Conservation (phyloP, 2,797 vertebrate genomes). For the Nasua narica region DNA sequence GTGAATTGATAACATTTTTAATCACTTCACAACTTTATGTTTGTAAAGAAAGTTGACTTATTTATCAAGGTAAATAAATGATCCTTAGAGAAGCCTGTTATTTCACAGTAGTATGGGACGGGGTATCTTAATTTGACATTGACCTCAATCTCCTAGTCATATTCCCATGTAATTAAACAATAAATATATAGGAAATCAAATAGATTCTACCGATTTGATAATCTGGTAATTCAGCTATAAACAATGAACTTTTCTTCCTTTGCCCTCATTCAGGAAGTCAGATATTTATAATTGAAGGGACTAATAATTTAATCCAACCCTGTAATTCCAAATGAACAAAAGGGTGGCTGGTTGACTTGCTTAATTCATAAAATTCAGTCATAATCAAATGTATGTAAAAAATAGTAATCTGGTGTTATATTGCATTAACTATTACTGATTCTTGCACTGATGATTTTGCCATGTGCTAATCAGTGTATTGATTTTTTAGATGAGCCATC, state of each 20-base stretch:
- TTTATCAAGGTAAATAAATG: neutral
- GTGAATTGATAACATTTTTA: neutral
- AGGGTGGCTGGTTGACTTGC: neutral
- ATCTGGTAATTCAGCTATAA: neutral
- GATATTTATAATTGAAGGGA: neutral
- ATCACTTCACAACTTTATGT: neutral
- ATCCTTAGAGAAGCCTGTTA: neutral
- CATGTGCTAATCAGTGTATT: neutral
- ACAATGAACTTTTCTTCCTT: neutral
- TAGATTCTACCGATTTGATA: neutral
- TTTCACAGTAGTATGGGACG: neutral
- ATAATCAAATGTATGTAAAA: neutral
- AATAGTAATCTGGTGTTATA: neutral
- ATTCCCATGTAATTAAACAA: neutral
- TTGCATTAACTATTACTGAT: neutral
- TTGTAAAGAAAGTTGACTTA: neutral
- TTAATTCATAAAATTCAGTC: neutral
- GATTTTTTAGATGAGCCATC: neutral
- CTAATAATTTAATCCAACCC: neutral
- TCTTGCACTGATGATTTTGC: neutral
- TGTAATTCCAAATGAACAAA: neutral
- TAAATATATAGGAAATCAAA: neutral
- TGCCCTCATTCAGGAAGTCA: neutral
- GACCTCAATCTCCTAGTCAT: neutral
- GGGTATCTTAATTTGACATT: neutral